Base-by-base conservation (phyloP, 2,888 invertebrate genomes). In the Cheilosia grossa region DNA sequence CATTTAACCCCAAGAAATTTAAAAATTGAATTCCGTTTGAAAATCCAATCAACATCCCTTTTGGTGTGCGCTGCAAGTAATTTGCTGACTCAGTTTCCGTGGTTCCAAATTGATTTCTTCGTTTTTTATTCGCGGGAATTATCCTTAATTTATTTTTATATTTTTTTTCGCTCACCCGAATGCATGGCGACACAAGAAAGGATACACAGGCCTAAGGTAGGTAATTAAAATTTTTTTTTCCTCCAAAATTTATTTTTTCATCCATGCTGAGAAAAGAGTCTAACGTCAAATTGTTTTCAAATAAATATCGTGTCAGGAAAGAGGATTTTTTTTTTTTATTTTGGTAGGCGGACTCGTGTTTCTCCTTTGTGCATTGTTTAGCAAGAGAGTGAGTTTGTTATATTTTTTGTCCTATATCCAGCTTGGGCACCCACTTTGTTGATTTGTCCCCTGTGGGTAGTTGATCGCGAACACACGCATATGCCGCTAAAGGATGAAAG, bases 41-140 rank as follows among this genome's bases (percentile, higher is more conserved):
- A 80, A 85, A 81, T 85, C 75, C 75, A 85, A 85, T 85, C 85
- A 81, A 67, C 85, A 79, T 81, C 75, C 85, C 75, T 81, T 72
- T 40, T 24, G 51, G 27, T 63, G 33, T 13, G 51, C 44, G 21
- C 24, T 30, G 21, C 59, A 15, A n/a, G 30, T 33, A 66, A 75
- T 40, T 77, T 80, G 85, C 81, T 85, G 81, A 81, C 75, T 85
- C 72, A 72, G 75, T 85, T 77, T 72, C 75, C 75, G 54, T 56
- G 64, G 64, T 64, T 82, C 21, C 40, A 83, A 80, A 83, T 83
- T 75, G 74, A 83, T 70, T 75, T 67, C 58, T 51, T 51, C 21
- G 7, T 33, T 61, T 82, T 77, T 83, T 75, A 80, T 85, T 56
- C 66, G 72, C 72, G 72, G 74, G 70, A 79, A 80, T 83, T 83